Base-by-base conservation (phyloP, 2,888 invertebrate genomes). In the Acrobasis consociella region DNA sequence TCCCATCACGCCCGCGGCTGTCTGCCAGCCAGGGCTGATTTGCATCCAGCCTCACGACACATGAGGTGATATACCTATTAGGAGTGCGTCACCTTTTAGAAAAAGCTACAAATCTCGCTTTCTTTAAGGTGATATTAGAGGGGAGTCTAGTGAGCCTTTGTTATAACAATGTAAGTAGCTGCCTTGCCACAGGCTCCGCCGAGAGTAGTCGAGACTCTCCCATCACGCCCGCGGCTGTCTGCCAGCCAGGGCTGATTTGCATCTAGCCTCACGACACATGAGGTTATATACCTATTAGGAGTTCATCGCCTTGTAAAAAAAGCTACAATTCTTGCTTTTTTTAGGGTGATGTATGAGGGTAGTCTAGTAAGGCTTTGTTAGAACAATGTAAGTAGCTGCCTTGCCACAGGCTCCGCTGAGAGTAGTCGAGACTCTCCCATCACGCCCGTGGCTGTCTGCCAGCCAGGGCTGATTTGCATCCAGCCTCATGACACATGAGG, bases 381-480 rank as follows among this genome's bases (percentile, higher is more conserved):
- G 2, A 31, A 7, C 5, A 5, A 31, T 31, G 31, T 31, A 31
- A 31, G 31, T 31, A 31, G 31, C 31, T 15, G 49, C 13, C 39
- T 46, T 58, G 16, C 50, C 52, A 22, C 51, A 51, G 42, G 60
- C 51, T 60, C 59, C 59, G 53, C 31, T 15, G 53, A 53, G 31
- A 31, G 31, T 31, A 31, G 58, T 31, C 15, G 39, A 51, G 51
- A 17, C 42, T 60, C 37, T 60, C 37, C 51, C 60, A 17, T 60
- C 42, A 22, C 16, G 60, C 60, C 60, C 16, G 60, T 17, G 51
- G 60, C 60, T 51, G 22, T 50, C 60, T 51, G 37, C 51, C 51
- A 60, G 17, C 60, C 59, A 42, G 39, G 17, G 51, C 39, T 60
- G 51, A 60, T 60, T 60, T 60, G 51, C 51, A 60, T 39, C 60